Base-by-base conservation (phyloP, 2,113 vertebrate genomes). In the Anas platyrhynchos region DNA sequence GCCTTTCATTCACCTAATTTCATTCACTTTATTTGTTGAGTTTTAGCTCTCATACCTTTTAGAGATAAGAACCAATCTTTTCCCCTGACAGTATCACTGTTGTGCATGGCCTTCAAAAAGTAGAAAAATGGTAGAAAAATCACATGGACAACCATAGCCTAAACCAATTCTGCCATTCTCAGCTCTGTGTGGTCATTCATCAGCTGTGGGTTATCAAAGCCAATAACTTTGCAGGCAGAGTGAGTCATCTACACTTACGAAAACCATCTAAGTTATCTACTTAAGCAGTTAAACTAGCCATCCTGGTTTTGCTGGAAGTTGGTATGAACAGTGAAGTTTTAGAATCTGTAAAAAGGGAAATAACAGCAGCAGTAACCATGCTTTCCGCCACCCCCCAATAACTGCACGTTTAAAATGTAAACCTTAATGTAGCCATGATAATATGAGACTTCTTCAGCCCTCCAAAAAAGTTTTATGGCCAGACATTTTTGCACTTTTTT, bases 1-100 rank as follows among this genome's bases (percentile, higher is more conserved):
- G 18, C 17, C 31, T 94, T 93, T 86, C 61, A 36, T 93, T 92
- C 76, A 78, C 31, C 41, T 91, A 7, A 81, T 90, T 86, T 90
- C 25, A 27, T 86, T 92, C 83, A 82, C 68, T 43, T 86, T 76
- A 31, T 74, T 91, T 36, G 56, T 54, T 93, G 52, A 83, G 32
- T 36, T 91, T 93, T 75, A 88, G 46, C 4, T 0, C 38, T 93
- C 32, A 1, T 21, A 32, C 13, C 59, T 27, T 52, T 76, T 22
- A 78, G 48, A 68, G 43, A 63, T 63, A 31, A 68, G 65, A 91
- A 85, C 13, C 23, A 67, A 80, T 74, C 43, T 56, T 3, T 32
- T 80, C 17, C 43, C 72, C 34, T 86, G 52, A 77, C 65, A 62
- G 25, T 13, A 62, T 12, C 12, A 25, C 38, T 54, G 21, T n/a